Conservation (phyloP, 2,888 invertebrate species). For the Pandemis cinnamomeana region DNA sequence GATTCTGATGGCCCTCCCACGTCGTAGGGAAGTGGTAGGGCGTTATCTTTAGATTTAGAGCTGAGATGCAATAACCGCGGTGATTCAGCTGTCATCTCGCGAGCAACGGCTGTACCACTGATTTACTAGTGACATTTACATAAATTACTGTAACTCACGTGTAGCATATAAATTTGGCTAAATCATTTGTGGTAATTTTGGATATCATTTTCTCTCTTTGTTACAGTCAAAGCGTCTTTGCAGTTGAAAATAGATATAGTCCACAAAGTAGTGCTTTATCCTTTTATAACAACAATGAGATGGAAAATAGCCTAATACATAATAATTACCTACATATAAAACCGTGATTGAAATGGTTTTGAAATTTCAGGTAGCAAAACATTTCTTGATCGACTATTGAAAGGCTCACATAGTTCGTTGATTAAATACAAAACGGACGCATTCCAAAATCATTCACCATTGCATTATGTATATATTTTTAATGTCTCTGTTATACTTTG, state of each 20-base stretch:
- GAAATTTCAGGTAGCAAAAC: no score
- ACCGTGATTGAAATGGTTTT: no score
- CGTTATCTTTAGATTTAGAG: slow-evolving; percentile 80
- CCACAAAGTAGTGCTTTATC: no score
- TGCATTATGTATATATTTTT: no score
- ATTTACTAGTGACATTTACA: slow-evolving; percentile 60
- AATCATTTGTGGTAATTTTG: slow-evolving; percentile 24
- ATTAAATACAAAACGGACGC: no score
- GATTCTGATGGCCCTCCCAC: slow-evolving; percentile 80
- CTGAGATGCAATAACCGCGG: slow-evolving; percentile 64
- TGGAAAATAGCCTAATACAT: no score
- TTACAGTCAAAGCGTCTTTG: neutral
- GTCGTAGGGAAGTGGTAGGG: slow-evolving; percentile 57
- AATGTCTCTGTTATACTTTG: no score
- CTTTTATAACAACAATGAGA: no score
- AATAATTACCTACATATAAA: no score
- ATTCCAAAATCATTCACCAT: no score
- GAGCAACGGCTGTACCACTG: slow-evolving; percentile 45
- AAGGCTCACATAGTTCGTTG: no score
- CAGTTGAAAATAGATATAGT: neutral
- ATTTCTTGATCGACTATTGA: no score
- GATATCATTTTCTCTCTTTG: neutral
- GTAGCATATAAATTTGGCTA: slow-evolving; percentile 45
- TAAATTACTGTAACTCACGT: slow-evolving; percentile 54
- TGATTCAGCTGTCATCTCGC: slow-evolving; percentile 50